Evolutionary conservation across 2,888 invertebrate species (phyloP).

Genomic region (Loripinus fragilis): DNA sequence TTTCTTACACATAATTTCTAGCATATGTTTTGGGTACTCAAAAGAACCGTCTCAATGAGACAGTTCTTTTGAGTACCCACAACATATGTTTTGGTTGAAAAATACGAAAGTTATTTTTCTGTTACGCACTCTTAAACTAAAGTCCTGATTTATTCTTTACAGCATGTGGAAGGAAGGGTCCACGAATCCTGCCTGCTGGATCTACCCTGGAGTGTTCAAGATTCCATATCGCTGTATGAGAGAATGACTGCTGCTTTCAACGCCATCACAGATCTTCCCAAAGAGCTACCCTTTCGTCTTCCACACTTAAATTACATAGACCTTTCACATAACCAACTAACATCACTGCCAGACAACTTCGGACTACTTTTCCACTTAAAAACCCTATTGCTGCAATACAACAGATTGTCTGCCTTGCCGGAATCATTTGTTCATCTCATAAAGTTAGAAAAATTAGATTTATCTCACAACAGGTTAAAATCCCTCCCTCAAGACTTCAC

Average conservation of each 20-base stretch:
- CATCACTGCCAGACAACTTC: conserved; percentile 80
- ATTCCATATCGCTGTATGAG: conserved; percentile 82
- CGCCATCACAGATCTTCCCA: conserved; percentile 79
- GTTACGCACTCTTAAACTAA: too few relatives aligned
- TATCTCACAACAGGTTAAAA: conserved; percentile 79
- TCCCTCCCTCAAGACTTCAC: conserved; percentile 79
- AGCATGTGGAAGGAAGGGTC: conserved; percentile 81
- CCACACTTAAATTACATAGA: conserved; percentile 81
- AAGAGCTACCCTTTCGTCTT: conserved; percentile 80
- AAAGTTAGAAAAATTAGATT: conserved; percentile 81
- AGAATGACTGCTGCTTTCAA: conserved; percentile 81
- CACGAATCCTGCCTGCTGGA: conserved; percentile 78
- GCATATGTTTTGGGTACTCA: too few relatives aligned
- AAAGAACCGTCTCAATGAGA: too few relatives aligned
- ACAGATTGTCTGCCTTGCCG: conserved; percentile 77
- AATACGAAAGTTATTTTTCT: too few relatives aligned
- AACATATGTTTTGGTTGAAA: too few relatives aligned
- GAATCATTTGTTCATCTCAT: conserved; percentile 77
- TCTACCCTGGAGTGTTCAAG: conserved; percentile 79
- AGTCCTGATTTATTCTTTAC: too few relatives aligned
- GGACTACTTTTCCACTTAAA: conserved; percentile 81
- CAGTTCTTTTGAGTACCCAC: too few relatives aligned
- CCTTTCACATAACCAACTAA: conserved; percentile 80
- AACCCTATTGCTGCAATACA: conserved; percentile 78
- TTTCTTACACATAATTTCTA: too few relatives aligned